Percentiles rank a stretch among this genome's conserved stretches.
These are phyloP conservation scores for Pycnonotus jocosus DNA, from an alignment of 2,113 vertebrate genomes.

Conservation along the genomic window DNA sequence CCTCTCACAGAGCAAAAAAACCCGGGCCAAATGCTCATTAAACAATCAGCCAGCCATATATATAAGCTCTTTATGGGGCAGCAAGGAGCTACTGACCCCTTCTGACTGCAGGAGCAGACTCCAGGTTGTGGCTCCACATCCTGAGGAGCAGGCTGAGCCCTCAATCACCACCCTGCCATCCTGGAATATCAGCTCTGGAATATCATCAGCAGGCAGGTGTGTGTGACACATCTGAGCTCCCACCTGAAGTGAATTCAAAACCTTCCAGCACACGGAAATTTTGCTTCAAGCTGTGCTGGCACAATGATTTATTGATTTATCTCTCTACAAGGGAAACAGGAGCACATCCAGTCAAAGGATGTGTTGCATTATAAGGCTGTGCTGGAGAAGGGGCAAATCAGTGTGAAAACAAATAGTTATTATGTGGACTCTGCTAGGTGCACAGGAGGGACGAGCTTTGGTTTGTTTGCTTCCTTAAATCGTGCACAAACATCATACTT, in stretches of 20 bases:
- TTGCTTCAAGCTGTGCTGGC: background rate
- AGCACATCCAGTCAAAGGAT: background rate
- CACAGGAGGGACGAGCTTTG: background rate
- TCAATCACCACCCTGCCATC: background rate
- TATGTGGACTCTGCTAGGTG: background rate
- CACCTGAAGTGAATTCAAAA: background rate
- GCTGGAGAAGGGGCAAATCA: background rate
- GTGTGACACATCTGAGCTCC: background rate
- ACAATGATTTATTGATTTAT: slow-evolving; percentile 4
- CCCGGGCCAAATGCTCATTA: background rate
- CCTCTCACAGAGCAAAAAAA: background rate
- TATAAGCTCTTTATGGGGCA: background rate
- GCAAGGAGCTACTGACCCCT: background rate
- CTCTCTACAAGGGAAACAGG: background rate
- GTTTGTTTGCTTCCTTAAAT: background rate
- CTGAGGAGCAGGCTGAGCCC: background rate
- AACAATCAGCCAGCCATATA: background rate
- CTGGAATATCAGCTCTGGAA: background rate
- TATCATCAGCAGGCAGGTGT: background rate
- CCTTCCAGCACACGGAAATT: background rate
- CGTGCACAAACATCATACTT: background rate
- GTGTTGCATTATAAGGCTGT: background rate
- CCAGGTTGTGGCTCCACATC: background rate
- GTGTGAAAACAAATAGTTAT: background rate
- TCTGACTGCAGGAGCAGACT: background rate